phyloP scores from a whole-genome alignment of 2,797 vertebrate genomes.

The Manis crassicaudata region DNA sequence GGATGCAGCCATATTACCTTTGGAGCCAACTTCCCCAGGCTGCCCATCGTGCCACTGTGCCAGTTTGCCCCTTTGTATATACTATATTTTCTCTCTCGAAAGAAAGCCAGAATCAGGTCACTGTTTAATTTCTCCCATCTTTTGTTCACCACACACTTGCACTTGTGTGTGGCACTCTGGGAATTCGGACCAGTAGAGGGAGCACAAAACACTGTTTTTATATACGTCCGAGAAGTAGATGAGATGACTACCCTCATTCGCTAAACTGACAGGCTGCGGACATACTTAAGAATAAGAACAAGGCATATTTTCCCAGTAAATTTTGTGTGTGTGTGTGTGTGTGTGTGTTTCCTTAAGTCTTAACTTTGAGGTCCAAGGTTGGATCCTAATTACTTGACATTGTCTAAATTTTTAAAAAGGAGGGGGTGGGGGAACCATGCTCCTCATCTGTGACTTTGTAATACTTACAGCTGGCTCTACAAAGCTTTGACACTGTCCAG shows the following conservation, averaged over 20 bases:
- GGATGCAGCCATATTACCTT: not conserved
- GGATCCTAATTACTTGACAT: not conserved
- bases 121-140: not conserved
- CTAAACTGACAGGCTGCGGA: not conserved
- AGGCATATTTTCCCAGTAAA: not conserved
- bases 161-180: slow-evolving; percentile 46
- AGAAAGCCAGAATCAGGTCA: not conserved
- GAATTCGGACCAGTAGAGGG: slow-evolving; percentile 72
- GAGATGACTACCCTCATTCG: not conserved
- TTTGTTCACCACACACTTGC: not conserved
- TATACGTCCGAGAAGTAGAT: not conserved
- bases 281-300: not conserved
- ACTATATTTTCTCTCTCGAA: accelerated
- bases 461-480: slow-evolving; percentile 91
- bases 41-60: accelerated
- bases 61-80: accelerated
- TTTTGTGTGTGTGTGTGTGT: not conserved
- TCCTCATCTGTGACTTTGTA: slow-evolving; percentile 62
- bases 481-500: slow-evolving; percentile 94
- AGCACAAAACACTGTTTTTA: slow-evolving; percentile 70
- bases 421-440: accelerated
- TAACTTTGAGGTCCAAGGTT: not conserved
- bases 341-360: not conserved
- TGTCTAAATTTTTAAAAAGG: not conserved
- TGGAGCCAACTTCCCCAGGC: not conserved